phyloP scores from a whole-genome alignment of 2,797 vertebrate species.

The Lithobates sylvaticus region DNA sequence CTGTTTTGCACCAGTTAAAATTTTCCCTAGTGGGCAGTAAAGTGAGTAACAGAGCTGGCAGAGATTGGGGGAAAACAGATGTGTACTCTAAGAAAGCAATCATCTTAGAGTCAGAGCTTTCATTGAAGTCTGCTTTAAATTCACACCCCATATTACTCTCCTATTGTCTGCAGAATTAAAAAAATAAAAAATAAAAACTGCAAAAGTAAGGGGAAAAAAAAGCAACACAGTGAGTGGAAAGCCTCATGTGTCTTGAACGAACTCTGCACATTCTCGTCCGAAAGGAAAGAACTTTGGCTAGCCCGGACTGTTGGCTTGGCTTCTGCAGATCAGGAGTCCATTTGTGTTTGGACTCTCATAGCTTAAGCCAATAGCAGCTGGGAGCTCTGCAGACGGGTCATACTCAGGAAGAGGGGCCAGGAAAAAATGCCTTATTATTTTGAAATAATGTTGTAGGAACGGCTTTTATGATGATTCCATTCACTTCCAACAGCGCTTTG shows the following conservation, averaged over 20 bases:
- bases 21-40: constrained; percentile 73
- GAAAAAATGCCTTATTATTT: constrained; percentile 60
- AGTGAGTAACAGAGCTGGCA: constrained; percentile 71
- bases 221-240: constrained; percentile 60
- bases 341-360: constrained; percentile 55
- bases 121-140: constrained; percentile 68
- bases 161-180: constrained; percentile 59
- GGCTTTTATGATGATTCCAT: constrained; percentile 2
- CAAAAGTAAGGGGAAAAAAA: constrained; percentile 18
- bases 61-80: constrained; percentile 71
- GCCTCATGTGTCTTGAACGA: constrained; percentile 54
- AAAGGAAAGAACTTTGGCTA: constrained; percentile 70
- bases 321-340: constrained; percentile 55
- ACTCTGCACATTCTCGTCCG: constrained; percentile 26
- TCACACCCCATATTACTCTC: constrained; percentile 62
- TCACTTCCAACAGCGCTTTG: constrained; percentile 1
- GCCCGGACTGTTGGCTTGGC: constrained; percentile 67
- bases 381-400: constrained; percentile 57
- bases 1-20: constrained; percentile 65
- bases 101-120: constrained; percentile 63
- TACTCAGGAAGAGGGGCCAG: constrained; percentile 44
- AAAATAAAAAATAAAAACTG: constrained; percentile 49
- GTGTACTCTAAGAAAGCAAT: constrained; percentile 68
- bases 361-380: constrained; percentile 62
- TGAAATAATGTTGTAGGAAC: constrained; percentile 48